phyloP scores from a whole-genome alignment of 2,113 vertebrate species.

The Spizaetus ornatus region DNA sequence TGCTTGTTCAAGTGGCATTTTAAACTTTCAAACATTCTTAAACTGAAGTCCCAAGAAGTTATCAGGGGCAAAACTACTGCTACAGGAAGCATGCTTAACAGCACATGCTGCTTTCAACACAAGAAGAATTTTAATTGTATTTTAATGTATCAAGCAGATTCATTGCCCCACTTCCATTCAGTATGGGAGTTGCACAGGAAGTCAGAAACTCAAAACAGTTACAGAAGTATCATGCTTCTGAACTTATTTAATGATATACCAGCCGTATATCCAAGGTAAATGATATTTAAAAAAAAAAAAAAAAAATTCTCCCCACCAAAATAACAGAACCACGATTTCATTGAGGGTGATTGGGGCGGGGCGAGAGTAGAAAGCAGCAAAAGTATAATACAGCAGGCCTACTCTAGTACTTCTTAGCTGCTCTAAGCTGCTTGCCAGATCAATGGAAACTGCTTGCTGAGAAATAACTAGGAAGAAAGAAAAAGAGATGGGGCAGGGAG shows the following conservation, averaged over 20 bases:
- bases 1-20: not conserved
- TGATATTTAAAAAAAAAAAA: not conserved
- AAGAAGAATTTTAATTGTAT: not conserved
- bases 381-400: not conserved
- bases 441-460: not conserved
- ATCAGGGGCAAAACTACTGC: not conserved
- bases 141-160: not conserved
- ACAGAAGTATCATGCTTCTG: not conserved
- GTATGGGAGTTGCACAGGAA: not conserved
- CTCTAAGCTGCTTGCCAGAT: not conserved
- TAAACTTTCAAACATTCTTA: not conserved
- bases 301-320: not conserved
- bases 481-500: not conserved
- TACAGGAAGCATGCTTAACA: not conserved
- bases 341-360: fast-evolving
- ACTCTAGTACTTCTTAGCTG: not conserved
- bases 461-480: not conserved
- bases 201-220: not conserved
- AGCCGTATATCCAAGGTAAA: not conserved
- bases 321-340: not conserved
- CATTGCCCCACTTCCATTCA: not conserved
- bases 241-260: not conserved
- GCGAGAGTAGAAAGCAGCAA: not conserved
- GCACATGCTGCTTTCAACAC: not conserved
- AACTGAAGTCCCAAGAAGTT: not conserved